Base-by-base conservation (phyloP, 64 coral and sea anemone genomes). In the Orbicella faveolata region DNA sequence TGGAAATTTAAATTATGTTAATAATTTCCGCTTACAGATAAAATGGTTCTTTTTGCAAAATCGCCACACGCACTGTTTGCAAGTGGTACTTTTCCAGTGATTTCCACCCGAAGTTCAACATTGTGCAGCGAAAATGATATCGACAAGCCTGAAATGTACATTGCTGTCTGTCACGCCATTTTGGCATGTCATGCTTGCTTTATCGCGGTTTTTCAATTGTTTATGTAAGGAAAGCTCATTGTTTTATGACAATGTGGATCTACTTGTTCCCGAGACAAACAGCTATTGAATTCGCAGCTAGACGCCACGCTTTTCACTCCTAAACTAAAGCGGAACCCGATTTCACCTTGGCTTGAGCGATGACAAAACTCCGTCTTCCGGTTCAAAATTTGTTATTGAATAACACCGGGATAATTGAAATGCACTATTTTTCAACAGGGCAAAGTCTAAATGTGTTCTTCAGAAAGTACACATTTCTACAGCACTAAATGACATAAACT, bases 101-200 rank as follows among this genome's bases (percentile, higher is more conserved):
- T 44, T 61, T 66, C 36, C 15, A 39, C 9, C 6, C 62, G 19
- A 66, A 83, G 20, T 34, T 83, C 9, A 12, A 7, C 21, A 7
- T 6, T 70, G 67, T 70, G 67, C 10, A 8, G 67, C 21, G 15
- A 78, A 78, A 78, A 9, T 78, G 36, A 77, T 8, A 52, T 53
- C 16, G 41, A 20, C 37, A 21, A 26, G 21, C 51, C 15, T 52
- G 75, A 78, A 52, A 51, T 78, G 75, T 51, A n/a, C 75, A 51
- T 78, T 19, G 5, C 21, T 25, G 65, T 70, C 11, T 85, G 82
- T 85, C 82, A 85, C 82, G 82, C 82, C 51, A 66, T 73, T 68
- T 48, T 85, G 41, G 37, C 64, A 85, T 85, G 63, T 85, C 36
- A 85, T 66, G 82, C 82, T 33, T 52, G 63, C 17, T 44, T 73